These are phyloP conservation scores for Pan troglodytes DNA, from an alignment of 2,113 vertebrate species.

Conservation along the genomic window NHGRI_mPanTro3-v2.1_pri NC_072415.2:24150001-24150500, in stretches of 20 bases:
- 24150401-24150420: background rate
- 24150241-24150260: background rate
- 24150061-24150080: background rate
- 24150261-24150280: background rate
- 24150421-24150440: background rate
- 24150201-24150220: background rate
- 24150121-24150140: background rate
- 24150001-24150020: background rate
- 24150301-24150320: background rate
- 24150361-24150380: slow-evolving; percentile 2
- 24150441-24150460: slow-evolving; percentile 26
- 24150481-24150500: background rate
- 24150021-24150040: background rate
- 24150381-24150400: background rate
- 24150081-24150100: background rate
- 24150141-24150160: background rate
- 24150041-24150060: background rate
- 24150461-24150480: background rate
- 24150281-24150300: background rate
- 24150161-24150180: background rate
- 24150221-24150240: no score
- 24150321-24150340: background rate
- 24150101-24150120: background rate
- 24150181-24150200: background rate
- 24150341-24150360: background rate